Base-by-base conservation (phyloP, 2,113 vertebrate species). In the Pteropus alecto region DNA sequence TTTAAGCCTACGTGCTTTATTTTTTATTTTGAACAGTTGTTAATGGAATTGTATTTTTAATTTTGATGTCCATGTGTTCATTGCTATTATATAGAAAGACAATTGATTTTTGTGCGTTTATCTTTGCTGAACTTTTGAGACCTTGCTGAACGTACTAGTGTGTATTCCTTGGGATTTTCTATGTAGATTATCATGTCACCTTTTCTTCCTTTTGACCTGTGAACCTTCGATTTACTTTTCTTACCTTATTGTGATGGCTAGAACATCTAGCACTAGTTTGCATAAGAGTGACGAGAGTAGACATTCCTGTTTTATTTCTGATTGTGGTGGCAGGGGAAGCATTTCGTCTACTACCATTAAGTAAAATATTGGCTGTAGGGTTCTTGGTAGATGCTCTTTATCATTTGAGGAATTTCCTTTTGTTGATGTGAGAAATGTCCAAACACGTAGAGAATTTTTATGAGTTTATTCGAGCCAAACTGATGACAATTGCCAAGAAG, bases 11-110 rank as follows among this genome's bases (percentile, higher is more conserved):
- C 18, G 4, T 67, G 68, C 56, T 89, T 46, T 79, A 46, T 35
- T 61, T 71, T 93, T 87, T 41, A 58, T 76, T 93, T 95, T 60
- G 56, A 95, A 19, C 56, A n/a, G 48, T 88, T 88, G 0, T 93
- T 56, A 90, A 68, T 96, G 51, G 65, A 94, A 43, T 60, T 67
- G 1, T 89, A 28, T 54, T 63, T 93, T 87, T 83, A 81, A 90
- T 94, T 94, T 73, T 73, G 41, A 82, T 60, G 22, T 60, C 48
- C 26, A 21, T 12, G 12, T 73, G 22, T 63, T 70, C 22, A 8
- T 90, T 54, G n/a, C 21, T 77, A 33, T 73, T 83, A 35, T 4
- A 15, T 67, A 60, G 38, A 87, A 73, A 67, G 83, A 35, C 4
- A 10, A 4, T 35, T 51, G 35, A 41, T 70, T 56, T 90, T 38